Conservation (phyloP, 2,113 vertebrate genomes). For the Dipodomys spectabilis region DNA sequence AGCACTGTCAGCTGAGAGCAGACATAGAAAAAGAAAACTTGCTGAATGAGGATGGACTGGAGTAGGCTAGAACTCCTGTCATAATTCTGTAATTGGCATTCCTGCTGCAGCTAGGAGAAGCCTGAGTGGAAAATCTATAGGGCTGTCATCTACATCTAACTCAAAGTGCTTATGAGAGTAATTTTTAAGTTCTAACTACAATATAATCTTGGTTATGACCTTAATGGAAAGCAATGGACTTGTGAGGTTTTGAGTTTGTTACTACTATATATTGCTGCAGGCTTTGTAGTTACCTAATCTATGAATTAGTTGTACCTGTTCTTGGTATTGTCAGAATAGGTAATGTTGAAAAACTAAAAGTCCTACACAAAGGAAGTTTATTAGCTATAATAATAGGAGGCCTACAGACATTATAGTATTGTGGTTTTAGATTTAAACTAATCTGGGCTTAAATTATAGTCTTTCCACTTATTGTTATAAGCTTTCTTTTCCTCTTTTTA, state of each 20-base stretch:
- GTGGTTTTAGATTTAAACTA: constrained; percentile 43
- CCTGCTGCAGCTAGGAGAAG: background rate
- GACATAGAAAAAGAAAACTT: constrained; percentile 56
- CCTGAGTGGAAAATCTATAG: constrained; percentile 18
- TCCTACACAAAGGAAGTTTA: background rate
- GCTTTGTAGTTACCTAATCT: background rate
- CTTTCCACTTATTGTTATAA: background rate
- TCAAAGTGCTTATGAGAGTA: background rate
- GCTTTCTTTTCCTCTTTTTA: background rate
- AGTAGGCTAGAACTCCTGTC: background rate
- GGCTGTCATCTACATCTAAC: background rate
- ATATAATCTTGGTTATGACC: background rate
- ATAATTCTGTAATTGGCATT: constrained; percentile 35
- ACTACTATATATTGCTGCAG: background rate
- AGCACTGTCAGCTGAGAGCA: constrained; percentile 72
- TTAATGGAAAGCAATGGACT: background rate
- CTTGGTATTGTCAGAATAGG: background rate
- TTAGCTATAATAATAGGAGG: background rate
- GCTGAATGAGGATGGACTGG: constrained; percentile 57
- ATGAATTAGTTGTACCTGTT: background rate
- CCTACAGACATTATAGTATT: background rate
- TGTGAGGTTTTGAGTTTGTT: background rate
- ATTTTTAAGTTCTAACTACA: constrained; percentile 22
- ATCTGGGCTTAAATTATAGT: constrained; percentile 11
- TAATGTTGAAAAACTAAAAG: constrained; percentile 24